Evolutionary conservation across 2,888 invertebrate genomes (phyloP), one percentile per base, ranked within the genome.

Genomic region (Agrotis clavis): DNA sequence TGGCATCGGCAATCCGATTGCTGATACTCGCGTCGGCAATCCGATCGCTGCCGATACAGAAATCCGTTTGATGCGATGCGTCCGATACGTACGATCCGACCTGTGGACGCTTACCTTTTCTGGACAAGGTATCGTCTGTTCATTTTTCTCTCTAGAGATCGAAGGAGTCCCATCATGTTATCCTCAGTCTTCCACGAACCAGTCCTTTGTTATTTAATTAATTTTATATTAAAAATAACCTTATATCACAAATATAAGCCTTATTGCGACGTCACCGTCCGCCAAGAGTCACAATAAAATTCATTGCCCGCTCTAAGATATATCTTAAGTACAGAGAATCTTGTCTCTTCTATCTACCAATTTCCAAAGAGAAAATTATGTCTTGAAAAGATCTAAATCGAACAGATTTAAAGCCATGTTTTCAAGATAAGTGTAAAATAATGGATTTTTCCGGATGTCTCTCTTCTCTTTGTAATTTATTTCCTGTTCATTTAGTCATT

Each of bases 361-460:
- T 78, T 82, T 66, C 74, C 77, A 81, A 85, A 75, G 79, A 70
- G 77, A 82, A 85, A 85, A 78, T 83, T 78, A 83, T 83, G 82
- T 76, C 80, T 72, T 56, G 45, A 78, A 81, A 70, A 85, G 84
- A 85, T 85, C 77, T 65, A 60, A 85, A 85, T 85, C 84, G 72
- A 79, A 82, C 84, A 79, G 82, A 85, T 83, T 84, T 85, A 85
- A 83, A 71, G 77, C 77, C 54, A 71, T 76, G 77, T 83, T 83
- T 81, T 85, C 82, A 71, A 77, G 86, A 85, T 83, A 80, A 78
- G 67, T 80, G 71, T 60, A 74, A 85, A 76, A 72, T 85, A 85
- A 84, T 81, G 80, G 77, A 81, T 84, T 77, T 75, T 86, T 78
- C 76, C 86, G 68, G 47, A 60, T 75, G 77, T 71, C 69, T 41